A percentile compares a stretch with the other conserved stretches of the same genome.
Evolutionary conservation across 1,140 invertebrate genomes (phyloP).

Genomic region (Lucilia sericata): DNA sequence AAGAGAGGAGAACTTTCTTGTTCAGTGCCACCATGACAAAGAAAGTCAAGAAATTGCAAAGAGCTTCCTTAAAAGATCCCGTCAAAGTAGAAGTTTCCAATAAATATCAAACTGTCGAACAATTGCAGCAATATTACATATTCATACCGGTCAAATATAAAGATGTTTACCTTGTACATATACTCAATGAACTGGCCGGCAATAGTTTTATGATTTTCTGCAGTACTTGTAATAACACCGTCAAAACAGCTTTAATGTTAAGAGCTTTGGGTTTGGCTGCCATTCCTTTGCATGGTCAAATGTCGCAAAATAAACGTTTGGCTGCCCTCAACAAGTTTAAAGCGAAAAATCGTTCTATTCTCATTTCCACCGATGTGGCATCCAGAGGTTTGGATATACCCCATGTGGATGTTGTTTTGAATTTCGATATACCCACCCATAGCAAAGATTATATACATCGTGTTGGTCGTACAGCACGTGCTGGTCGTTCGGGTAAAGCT

Average conservation of each 20-base stretch:
- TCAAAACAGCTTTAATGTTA: conserved; percentile 88
- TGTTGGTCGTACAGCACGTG: conserved; percentile 95
- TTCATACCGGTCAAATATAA: conserved; percentile 98
- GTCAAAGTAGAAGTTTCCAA: conserved; percentile 96
- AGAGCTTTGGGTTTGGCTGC: conserved; percentile 90
- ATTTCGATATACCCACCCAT: conserved; percentile 95
- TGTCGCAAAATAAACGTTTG: conserved; percentile 94
- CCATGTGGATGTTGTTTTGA: conserved; percentile 97
- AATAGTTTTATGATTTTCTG: conserved; percentile 99
- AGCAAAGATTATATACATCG: conserved; percentile 88
- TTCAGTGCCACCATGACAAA: conserved; percentile 99
- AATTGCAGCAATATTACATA: conserved; percentile 94
- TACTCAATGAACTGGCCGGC: conserved; percentile 95
- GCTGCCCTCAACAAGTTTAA: conserved; percentile 95
- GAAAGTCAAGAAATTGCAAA: conserved; percentile 96
- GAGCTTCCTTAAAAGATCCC: conserved; percentile 92
- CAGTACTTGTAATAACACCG: conserved; percentile 91
- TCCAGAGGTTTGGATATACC: conserved; percentile 98
- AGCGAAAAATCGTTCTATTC: conserved; percentile 84
- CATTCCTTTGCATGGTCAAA: conserved; percentile 97
- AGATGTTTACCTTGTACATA: conserved; percentile 96
- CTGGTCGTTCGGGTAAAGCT: conserved; percentile 87
- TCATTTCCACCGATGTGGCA: conserved; percentile 98
- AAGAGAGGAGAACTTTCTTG: conserved; percentile 87
- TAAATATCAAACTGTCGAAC: conserved; percentile 98